Percentiles rank a stretch among this genome's conserved stretches.
phyloP scores from a whole-genome alignment of 1,140 invertebrate genomes.

The Eupristina koningsbergeri region DNA sequence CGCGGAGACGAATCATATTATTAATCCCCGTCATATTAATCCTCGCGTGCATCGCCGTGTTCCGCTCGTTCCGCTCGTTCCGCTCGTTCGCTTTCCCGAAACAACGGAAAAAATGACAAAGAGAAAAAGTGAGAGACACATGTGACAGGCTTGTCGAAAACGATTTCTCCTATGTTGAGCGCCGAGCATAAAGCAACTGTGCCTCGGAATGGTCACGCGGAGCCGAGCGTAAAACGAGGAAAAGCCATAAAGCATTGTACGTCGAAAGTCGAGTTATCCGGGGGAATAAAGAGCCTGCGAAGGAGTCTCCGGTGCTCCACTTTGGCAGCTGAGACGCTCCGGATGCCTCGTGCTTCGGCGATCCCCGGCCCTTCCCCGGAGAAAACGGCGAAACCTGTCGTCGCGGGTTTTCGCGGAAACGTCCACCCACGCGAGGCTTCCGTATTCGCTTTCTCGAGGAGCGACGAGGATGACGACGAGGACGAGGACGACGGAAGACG shows the following conservation, averaged over 20 bases:
- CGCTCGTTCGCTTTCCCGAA: not conserved
- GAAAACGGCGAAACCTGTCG: not conserved
- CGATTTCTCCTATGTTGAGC: not conserved
- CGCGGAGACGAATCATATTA: not conserved
- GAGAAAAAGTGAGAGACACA: not conserved
- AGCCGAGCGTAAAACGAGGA: not conserved
- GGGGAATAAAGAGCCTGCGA: no score
- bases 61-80: not conserved
- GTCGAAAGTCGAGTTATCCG: slow-evolving; percentile 7
- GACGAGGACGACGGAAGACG: not conserved
- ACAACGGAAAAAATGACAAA: slow-evolving; percentile 10
- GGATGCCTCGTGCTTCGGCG: not conserved
- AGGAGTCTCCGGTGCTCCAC: slow-evolving; percentile 10
- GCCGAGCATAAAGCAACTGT: not conserved
- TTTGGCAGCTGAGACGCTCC: not conserved
- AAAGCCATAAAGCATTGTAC: slow-evolving; percentile 15
- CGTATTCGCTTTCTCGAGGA: not conserved
- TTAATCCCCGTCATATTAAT: slow-evolving; percentile 16
- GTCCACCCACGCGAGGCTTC: slow-evolving; percentile 16
- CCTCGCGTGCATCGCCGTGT: not conserved
- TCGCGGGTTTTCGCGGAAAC: not conserved
- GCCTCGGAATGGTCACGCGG: not conserved
- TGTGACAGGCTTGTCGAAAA: not conserved
- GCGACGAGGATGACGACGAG: no score
- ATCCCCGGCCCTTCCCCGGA: not conserved